A percentile compares a stretch with the other conserved stretches of the same genome.
Evolutionary conservation across 2,888 invertebrate genomes (phyloP).

Genomic region (Drosophila falleni): DNA sequence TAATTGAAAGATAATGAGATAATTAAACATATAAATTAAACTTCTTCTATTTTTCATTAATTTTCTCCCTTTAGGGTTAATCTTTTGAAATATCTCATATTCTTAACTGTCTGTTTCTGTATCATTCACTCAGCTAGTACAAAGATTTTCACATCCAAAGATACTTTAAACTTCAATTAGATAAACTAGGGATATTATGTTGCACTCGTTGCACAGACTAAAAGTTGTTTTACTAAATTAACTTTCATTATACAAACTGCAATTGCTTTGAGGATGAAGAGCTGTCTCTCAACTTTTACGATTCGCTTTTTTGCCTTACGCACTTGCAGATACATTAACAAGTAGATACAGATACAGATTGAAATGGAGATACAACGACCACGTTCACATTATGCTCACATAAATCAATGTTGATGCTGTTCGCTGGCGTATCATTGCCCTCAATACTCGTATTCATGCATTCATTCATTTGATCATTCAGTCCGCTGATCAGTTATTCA

Average conservation of each 20-base stretch:
- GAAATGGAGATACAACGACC: slow-evolving; percentile 17
- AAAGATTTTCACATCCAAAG: not conserved
- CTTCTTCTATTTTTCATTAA: too few species aligned
- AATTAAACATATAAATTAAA: too few species aligned
- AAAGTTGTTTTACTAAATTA: slow-evolving; percentile 10
- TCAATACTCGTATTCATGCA: slow-evolving; percentile 54
- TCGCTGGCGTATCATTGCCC: slow-evolving; percentile 56
- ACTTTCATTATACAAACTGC: slow-evolving; percentile 17
- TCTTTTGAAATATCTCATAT: too few species aligned
- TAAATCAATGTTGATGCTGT: slow-evolving; percentile 69
- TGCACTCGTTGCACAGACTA: slow-evolving; percentile 1
- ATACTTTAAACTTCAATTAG: not conserved
- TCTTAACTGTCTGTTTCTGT: too few species aligned
- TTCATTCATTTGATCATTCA: slow-evolving; percentile 40
- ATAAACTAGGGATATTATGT: not conserved
- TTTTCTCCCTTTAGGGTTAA: too few species aligned
- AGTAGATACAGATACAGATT: slow-evolving; percentile 17
- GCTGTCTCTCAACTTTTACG: slow-evolving; percentile 12
- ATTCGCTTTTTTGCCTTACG: slow-evolving; percentile 39
- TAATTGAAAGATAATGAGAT: too few species aligned
- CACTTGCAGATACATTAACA: slow-evolving; percentile 54
- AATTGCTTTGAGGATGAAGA: not conserved
- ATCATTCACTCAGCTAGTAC: too few species aligned
- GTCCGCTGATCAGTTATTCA: slow-evolving; percentile 32
- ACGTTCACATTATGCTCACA: slow-evolving; percentile 55